Base-by-base conservation (phyloP, 1,140 invertebrate species). In the roundworm (Caenorhabditis elegans) region DNA sequence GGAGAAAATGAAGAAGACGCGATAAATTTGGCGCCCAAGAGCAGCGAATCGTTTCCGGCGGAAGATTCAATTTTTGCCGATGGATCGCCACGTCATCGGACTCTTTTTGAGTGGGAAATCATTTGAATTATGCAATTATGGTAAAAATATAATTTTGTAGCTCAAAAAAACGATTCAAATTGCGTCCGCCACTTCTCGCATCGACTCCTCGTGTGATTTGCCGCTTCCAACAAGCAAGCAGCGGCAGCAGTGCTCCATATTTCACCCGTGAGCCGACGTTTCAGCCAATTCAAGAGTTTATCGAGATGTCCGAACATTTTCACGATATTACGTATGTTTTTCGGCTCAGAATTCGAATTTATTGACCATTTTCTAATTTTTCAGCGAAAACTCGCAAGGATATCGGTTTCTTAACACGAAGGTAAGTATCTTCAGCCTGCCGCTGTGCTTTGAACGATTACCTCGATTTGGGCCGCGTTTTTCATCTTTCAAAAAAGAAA, bases 201-300 rank as follows among this genome's bases (percentile, higher is more conserved):
- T 70, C 60, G n/a, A 70, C 60, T 70, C 60, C 60, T 39, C 60
- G 60, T 22, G 60, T 70, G 19, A 70, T 70, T 39, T 70, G 60
- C n/a, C 60, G 60, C 5, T 39, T 70, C 22, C 60, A 70, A 22
- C 11, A 43, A 70, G 43, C 60, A 6, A 70, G 28, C 19, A 70
- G 34, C 24, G 28, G 1, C 34, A 70, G 60, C 26, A n/a, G 36
- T 8, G 6, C 39, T 11, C 60, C 60, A 31, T 70, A 70, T 17
- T 70, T 70, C 60, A 70, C 60, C 3, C 26, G 60, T 10, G 60
- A 70, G 19, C 60, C 60, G 1, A 24, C n/a, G 6, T 70, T 70
- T 19, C 34, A 70, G n/a, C 60, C 60, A 19, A 70, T 70, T 22
- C 34, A 31, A 19, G 60, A 70, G 34, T 70, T 70, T 34, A 70